Conservation (phyloP, 2,113 vertebrate genomes). For the Castor canadensis region DNA sequence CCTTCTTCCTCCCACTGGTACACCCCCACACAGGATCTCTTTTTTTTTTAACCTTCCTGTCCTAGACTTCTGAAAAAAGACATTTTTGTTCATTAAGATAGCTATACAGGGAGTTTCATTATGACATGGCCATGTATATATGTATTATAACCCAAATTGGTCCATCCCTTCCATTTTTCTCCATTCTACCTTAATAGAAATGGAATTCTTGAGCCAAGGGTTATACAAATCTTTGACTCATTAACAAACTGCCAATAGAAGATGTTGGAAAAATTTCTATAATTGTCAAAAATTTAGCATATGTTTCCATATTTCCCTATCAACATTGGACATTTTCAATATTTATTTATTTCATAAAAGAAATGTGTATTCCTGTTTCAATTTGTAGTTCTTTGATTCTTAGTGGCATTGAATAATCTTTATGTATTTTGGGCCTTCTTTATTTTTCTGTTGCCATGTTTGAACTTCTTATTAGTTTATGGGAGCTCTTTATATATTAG, state of each 20-base stretch:
- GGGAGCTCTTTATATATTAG: slow-evolving; percentile 22
- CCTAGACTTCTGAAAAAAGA: too few relatives aligned
- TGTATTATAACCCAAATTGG: too few relatives aligned
- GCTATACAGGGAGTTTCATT: too few relatives aligned
- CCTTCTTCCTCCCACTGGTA: too few relatives aligned
- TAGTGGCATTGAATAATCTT: neutral
- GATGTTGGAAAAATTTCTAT: neutral
- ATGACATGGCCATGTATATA: too few relatives aligned
- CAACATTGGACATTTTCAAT: slow-evolving; percentile 9
- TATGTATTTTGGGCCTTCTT: neutral
- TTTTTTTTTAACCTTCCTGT: too few relatives aligned
- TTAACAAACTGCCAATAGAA: slow-evolving; percentile 17
- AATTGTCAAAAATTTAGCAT: slow-evolving; percentile 25
- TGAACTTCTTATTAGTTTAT: slow-evolving; percentile 33
- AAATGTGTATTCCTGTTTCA: slow-evolving; percentile 13
- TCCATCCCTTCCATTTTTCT: too few relatives aligned
- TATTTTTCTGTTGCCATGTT: slow-evolving; percentile 12
- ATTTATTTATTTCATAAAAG: neutral
- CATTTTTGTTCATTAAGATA: too few relatives aligned
- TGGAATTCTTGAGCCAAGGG: neutral
- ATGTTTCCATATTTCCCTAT: neutral
- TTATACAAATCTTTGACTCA: neutral
- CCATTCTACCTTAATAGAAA: too few relatives aligned
- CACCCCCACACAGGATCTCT: too few relatives aligned
- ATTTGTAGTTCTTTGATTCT: slow-evolving; percentile 31